Evolutionary conservation across 2,888 invertebrate genomes (phyloP).

Genomic region (Ichneumoninae sp.): DNA sequence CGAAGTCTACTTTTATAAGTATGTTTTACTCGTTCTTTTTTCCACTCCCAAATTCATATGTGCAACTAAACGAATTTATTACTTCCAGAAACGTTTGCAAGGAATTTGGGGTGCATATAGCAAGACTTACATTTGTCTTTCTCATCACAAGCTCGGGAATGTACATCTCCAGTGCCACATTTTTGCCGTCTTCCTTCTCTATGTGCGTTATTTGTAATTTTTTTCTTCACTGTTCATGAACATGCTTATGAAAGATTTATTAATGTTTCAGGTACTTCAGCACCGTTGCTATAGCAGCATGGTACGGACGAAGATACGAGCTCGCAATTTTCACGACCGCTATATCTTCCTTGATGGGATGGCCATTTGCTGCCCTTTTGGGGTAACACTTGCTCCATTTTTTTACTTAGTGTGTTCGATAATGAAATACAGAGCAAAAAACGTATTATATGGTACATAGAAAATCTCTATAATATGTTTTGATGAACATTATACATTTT

Average conservation of each 20-base stretch:
- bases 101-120: constrained; percentile 95
- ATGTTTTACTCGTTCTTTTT: constrained; percentile 81
- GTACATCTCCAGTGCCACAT: constrained; percentile 94
- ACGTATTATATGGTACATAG: no score
- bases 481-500: constrained; percentile 63
- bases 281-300: constrained; percentile 93
- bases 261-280: constrained; percentile 88
- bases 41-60: not conserved
- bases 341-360: constrained; percentile 92
- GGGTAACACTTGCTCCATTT: constrained; percentile 86
- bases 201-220: constrained; percentile 85
- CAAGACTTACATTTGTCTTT: constrained; percentile 92
- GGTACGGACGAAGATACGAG: constrained; percentile 93
- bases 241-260: constrained; percentile 2
- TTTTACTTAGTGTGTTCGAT: not conserved
- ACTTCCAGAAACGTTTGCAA: constrained; percentile 92
- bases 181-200: constrained; percentile 98
- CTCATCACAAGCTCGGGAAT: constrained; percentile 95
- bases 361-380: constrained; percentile 98
- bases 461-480: no score
- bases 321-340: constrained; percentile 94
- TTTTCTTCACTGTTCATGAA: constrained; percentile 4
- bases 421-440: not conserved
- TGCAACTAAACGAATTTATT: constrained; percentile 25
- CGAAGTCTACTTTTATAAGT: constrained; percentile 98